Conservation (phyloP, 2,113 vertebrate species). For the Pygoscelis adeliae region DNA sequence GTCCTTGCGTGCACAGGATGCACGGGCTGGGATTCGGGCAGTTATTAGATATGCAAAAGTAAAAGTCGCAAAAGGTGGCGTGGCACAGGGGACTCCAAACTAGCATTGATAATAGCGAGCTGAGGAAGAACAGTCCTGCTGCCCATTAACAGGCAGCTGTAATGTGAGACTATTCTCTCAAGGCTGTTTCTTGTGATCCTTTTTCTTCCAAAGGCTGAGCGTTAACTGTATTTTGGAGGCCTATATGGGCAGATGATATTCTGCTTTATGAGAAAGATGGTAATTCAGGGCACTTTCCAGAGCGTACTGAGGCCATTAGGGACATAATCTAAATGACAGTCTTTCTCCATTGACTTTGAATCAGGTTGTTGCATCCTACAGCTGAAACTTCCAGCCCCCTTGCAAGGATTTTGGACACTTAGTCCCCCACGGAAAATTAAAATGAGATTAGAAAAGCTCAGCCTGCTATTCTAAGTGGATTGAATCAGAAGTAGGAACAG, state of each 20-base stretch:
- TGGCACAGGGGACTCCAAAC: background rate
- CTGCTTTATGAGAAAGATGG: background rate
- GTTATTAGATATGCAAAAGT: background rate
- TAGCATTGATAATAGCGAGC: background rate
- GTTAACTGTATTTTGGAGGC: background rate
- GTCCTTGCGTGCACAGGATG: background rate
- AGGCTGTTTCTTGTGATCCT: background rate
- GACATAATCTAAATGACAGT: background rate
- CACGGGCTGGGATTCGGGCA: accelerated
- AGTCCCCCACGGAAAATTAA: conserved; percentile 53
- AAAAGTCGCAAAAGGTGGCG: background rate
- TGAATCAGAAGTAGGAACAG: conserved; percentile 47
- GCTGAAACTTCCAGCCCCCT: background rate
- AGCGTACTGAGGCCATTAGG: accelerated
- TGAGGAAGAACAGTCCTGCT: background rate
- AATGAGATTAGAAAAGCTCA: conserved; percentile 61
- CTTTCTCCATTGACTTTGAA: background rate
- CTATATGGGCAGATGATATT: background rate
- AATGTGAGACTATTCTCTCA: accelerated
- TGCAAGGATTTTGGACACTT: conserved; percentile 23
- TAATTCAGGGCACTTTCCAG: background rate
- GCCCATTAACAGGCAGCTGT: background rate
- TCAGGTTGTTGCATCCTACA: background rate
- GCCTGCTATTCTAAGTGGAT: conserved; percentile 59
- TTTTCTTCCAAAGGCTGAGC: background rate